phyloP scores from a whole-genome alignment of 2,888 invertebrate genomes.

The Tromatobia lineatoria region DNA sequence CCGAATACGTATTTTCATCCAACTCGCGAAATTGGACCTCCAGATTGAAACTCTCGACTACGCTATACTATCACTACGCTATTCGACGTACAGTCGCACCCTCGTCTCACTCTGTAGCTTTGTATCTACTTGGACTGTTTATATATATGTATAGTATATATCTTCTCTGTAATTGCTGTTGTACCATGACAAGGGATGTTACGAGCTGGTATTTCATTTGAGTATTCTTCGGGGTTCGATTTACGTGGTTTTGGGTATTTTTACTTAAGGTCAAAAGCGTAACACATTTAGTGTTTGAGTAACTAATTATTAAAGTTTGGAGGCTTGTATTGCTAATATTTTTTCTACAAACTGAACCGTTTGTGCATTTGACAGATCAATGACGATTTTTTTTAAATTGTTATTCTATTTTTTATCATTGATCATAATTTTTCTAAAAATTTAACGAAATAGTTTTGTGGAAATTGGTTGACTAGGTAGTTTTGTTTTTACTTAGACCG shows the following conservation, averaged over 20 bases:
- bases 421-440: too few relatives aligned
- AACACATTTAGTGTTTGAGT: background rate
- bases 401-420: background rate
- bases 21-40: conserved; percentile 74
- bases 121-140: conserved; percentile 15
- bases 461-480: too few relatives aligned
- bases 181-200: conserved; percentile 7
- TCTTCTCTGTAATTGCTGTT: background rate
- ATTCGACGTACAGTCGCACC: conserved; percentile 1
- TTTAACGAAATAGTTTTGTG: too few relatives aligned
- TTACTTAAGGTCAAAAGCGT: background rate
- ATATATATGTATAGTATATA: background rate
- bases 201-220: background rate
- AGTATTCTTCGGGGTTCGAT: background rate
- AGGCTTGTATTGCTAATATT: too few relatives aligned
- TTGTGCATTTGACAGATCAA: too few relatives aligned
- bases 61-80: conserved; percentile 16
- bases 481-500: too few relatives aligned
- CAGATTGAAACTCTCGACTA: conserved; percentile 75
- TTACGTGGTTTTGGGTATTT: background rate
- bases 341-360: too few relatives aligned
- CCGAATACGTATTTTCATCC: conserved; percentile 74
- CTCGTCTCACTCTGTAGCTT: conserved; percentile 17
- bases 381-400: background rate
- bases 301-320: too few relatives aligned